Percentiles rank a stretch among this genome's conserved stretches.
phyloP scores from a whole-genome alignment of 2,888 invertebrate species.

The Fragum fragum region DNA sequence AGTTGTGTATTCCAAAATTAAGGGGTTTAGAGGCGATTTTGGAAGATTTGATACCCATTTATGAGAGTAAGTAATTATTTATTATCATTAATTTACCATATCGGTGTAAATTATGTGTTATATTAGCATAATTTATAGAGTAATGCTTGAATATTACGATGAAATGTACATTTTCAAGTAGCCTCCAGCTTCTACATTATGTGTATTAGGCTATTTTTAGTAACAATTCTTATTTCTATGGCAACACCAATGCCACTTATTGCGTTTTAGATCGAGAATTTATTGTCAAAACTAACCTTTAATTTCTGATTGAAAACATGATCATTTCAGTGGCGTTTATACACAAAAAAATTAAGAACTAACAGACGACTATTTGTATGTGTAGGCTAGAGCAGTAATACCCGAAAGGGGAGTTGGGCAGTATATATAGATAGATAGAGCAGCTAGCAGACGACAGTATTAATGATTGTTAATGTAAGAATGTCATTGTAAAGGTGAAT shows the following conservation, averaged over 20 bases:
- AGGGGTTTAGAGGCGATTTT: neutral
- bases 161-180: slow-evolving; percentile 68
- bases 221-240: slow-evolving; percentile 34
- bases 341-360: too few relatives aligned
- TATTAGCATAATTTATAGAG: slow-evolving; percentile 71
- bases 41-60: neutral
- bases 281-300: neutral
- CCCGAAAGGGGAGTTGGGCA: too few relatives aligned
- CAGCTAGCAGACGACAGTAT: too few relatives aligned
- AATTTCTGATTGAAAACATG: neutral
- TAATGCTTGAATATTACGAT: slow-evolving; percentile 64
- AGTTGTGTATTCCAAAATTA: neutral
- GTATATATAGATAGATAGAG: too few relatives aligned
- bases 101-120: slow-evolving; percentile 55
- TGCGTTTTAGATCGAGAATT: slow-evolving; percentile 17
- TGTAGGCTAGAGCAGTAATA: too few relatives aligned
- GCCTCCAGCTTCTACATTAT: slow-evolving; percentile 47
- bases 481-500: too few relatives aligned
- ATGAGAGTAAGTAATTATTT: slow-evolving; percentile 54
- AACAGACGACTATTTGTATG: too few relatives aligned
- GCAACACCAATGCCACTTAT: slow-evolving; percentile 27
- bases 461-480: too few relatives aligned
- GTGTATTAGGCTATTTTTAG: slow-evolving; percentile 58
- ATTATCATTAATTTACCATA: slow-evolving; percentile 54
- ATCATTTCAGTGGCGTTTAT: too few relatives aligned